phyloP scores from a whole-genome alignment of 2,888 invertebrate species.

The Noctua comes region DNA sequence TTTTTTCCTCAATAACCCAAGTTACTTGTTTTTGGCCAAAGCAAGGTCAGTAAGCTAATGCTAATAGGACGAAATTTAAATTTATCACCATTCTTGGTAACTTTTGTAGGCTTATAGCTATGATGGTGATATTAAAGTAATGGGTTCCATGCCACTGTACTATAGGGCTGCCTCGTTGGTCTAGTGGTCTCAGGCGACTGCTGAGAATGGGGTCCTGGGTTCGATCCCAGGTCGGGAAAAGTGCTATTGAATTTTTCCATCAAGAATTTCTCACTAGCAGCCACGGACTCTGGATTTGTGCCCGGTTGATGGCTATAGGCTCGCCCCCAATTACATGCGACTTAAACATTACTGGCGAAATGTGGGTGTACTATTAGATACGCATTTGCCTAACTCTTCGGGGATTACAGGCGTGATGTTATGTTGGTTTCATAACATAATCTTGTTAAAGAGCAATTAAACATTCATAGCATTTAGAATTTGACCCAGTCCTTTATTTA shows the following conservation, averaged over 20 bases:
- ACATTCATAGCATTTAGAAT: conserved; percentile 1
- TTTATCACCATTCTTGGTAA: too few relatives aligned
- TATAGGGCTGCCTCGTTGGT: too few relatives aligned
- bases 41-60: too few relatives aligned
- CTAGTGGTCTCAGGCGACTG: too few relatives aligned
- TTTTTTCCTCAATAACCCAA: too few relatives aligned
- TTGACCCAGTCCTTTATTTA: background rate
- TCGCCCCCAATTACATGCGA: background rate
- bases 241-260: background rate
- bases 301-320: background rate
- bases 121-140: too few relatives aligned
- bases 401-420: background rate
- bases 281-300: background rate
- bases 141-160: too few relatives aligned
- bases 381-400: background rate
- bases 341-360: background rate
- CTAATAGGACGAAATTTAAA: too few relatives aligned
- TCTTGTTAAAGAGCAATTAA: conserved; percentile 1
- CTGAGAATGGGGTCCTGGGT: background rate
- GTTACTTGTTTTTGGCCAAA: too few relatives aligned
- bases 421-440: background rate
- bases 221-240: background rate
- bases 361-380: background rate
- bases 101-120: too few relatives aligned
- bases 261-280: background rate